phyloP scores from a whole-genome alignment of 37 sponge, comb jelly and placozoan species.

The Aplysina aerophoba region DNA sequence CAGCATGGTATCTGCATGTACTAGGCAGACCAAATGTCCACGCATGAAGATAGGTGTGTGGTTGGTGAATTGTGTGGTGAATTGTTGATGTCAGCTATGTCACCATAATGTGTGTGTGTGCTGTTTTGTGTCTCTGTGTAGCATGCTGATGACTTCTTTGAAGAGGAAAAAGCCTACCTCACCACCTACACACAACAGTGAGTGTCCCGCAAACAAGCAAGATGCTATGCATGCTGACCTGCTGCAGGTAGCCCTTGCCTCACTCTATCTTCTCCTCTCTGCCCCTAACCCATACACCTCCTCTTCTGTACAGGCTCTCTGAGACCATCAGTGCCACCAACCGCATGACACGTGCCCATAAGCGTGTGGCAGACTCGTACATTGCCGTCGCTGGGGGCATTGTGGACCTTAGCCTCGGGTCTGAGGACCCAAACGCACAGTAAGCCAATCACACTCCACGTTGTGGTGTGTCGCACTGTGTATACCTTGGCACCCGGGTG shows the following conservation, averaged over 20 bases:
- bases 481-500: neutral
- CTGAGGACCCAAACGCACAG: slow-evolving; percentile 60
- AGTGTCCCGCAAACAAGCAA: slow-evolving; percentile 31
- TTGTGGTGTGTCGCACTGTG: neutral
- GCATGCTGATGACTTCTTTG: slow-evolving; percentile 89
- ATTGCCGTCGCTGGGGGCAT: slow-evolving; percentile 65
- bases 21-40: too few relatives aligned
- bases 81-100: neutral
- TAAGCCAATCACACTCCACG: slow-evolving; percentile 42
- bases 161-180: slow-evolving; percentile 79
- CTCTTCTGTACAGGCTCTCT: slow-evolving; percentile 46
- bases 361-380: slow-evolving; percentile 73
- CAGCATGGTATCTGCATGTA: too few relatives aligned
- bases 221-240: too few relatives aligned
- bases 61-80: too few relatives aligned
- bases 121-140: slow-evolving; percentile 8
- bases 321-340: slow-evolving; percentile 60
- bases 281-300: slow-evolving; percentile 40
- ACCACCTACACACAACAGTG: slow-evolving; percentile 75
- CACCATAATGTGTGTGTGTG: neutral
- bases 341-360: slow-evolving; percentile 67
- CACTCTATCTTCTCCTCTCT: slow-evolving; percentile 37
- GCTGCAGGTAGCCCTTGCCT: neutral
- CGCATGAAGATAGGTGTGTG: too few relatives aligned
- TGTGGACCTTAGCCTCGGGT: slow-evolving; percentile 41